Evolutionary conservation across 2,113 vertebrate genomes (phyloP).

Genomic region (Cebus imitator): DNA sequence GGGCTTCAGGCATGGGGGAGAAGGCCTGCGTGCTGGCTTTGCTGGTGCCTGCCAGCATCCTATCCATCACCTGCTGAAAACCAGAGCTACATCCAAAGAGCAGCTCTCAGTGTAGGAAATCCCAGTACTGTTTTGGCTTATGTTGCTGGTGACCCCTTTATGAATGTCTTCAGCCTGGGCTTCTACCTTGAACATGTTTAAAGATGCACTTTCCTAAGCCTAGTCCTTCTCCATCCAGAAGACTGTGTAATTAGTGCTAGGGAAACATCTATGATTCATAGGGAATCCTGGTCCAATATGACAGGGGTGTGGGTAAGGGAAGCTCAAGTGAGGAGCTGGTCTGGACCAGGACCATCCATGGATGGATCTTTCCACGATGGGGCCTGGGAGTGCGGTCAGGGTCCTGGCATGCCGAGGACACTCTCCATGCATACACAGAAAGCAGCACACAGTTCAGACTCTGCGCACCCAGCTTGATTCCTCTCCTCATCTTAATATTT

Average conservation of each 20-base stretch:
- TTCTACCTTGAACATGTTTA: not conserved
- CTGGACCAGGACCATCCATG: not conserved
- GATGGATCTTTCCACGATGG: not conserved
- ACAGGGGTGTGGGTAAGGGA: not conserved
- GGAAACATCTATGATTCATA: not conserved
- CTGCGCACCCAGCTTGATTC: not conserved
- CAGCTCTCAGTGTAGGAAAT: not conserved
- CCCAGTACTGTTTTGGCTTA: not conserved
- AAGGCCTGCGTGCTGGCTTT: accelerated
- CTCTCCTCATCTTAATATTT: not conserved
- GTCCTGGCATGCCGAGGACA: not conserved
- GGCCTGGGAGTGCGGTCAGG: not conserved
- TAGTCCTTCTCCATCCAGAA: not conserved
- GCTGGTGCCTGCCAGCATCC: too few species aligned
- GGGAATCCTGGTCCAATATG: not conserved
- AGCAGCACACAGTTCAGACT: too few species aligned
- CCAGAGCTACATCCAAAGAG: not conserved
- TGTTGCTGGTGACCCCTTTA: not conserved
- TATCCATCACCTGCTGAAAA: not conserved
- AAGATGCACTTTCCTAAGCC: not conserved
- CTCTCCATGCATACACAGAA: not conserved
- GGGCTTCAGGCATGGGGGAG: not conserved
- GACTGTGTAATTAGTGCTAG: not conserved
- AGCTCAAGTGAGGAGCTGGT: not conserved
- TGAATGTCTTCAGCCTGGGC: not conserved